Conservation (phyloP, 2,888 invertebrate genomes). For the Cybosia mesomella region DNA sequence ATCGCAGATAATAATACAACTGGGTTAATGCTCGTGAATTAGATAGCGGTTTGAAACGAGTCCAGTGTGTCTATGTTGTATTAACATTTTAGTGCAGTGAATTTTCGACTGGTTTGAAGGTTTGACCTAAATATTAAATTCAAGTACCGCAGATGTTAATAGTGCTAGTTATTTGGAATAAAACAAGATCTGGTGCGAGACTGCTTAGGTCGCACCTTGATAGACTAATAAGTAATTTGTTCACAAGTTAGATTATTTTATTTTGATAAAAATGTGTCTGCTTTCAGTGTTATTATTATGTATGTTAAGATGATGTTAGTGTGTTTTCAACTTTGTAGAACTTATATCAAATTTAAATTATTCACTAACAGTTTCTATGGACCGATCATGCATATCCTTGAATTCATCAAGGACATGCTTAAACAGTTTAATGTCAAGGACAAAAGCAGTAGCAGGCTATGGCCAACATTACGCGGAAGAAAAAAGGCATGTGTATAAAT, state of each 20-base stretch:
- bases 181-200: not conserved
- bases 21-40: constrained; percentile 41
- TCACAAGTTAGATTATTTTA: not conserved
- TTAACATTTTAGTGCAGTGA: constrained; percentile 49
- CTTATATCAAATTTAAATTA: no score
- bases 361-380: not conserved
- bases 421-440: not conserved
- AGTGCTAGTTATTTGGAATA: constrained; percentile 1
- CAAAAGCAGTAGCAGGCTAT: not conserved
- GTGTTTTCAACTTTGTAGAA: not conserved
- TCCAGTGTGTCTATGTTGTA: constrained; percentile 40
- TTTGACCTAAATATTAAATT: constrained; percentile 45
- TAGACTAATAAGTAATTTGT: not conserved
- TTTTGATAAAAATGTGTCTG: not conserved
- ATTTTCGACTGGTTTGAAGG: constrained; percentile 40
- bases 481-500: not conserved
- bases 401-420: no score
- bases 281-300: not conserved
- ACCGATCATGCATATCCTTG: not conserved
- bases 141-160: constrained; percentile 24
- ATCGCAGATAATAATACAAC: constrained; percentile 33
- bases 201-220: not conserved
- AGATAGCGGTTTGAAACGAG: constrained; percentile 44
- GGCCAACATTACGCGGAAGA: not conserved
- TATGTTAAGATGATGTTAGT: not conserved